Evolutionary conservation across 2,888 invertebrate species (phyloP).

Genomic region (Anodontia alba): DNA sequence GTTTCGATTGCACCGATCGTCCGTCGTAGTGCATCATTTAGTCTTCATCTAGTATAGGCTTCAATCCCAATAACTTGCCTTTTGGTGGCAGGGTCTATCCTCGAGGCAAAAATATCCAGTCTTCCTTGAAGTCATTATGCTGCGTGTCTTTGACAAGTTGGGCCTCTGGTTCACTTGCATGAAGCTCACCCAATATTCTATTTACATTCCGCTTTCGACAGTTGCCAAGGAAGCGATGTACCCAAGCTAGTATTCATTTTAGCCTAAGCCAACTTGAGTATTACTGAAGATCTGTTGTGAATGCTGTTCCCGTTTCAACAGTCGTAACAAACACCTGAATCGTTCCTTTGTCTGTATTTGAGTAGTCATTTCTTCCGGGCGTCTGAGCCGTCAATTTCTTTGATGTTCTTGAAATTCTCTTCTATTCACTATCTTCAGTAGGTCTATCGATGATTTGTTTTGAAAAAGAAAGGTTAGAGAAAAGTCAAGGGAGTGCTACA

Average conservation of each 20-base stretch:
- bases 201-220: neutral
- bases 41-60: constrained; percentile 39
- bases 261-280: constrained; percentile 21
- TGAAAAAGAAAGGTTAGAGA: too few species aligned
- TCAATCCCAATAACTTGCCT: constrained; percentile 37
- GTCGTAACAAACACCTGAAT: neutral
- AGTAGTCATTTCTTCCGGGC: neutral
- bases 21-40: constrained; percentile 29
- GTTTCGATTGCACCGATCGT: constrained; percentile 40
- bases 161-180: neutral
- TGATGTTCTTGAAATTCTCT: neutral
- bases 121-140: constrained; percentile 7
- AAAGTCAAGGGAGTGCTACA: too few species aligned
- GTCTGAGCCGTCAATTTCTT: too few species aligned
- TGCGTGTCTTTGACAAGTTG: constrained; percentile 29
- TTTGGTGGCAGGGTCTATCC: constrained; percentile 7
- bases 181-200: neutral
- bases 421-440: neutral
- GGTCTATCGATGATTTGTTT: too few species aligned
- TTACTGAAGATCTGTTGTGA: neutral
- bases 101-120: constrained; percentile 17
- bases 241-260: constrained; percentile 16
- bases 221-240: constrained; percentile 18
- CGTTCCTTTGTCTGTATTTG: neutral
- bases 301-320: neutral